Evolutionary conservation across 2,113 vertebrate species (phyloP), one percentile per base, ranked within the genome.

Genomic region (Macrotus californicus): DNA sequence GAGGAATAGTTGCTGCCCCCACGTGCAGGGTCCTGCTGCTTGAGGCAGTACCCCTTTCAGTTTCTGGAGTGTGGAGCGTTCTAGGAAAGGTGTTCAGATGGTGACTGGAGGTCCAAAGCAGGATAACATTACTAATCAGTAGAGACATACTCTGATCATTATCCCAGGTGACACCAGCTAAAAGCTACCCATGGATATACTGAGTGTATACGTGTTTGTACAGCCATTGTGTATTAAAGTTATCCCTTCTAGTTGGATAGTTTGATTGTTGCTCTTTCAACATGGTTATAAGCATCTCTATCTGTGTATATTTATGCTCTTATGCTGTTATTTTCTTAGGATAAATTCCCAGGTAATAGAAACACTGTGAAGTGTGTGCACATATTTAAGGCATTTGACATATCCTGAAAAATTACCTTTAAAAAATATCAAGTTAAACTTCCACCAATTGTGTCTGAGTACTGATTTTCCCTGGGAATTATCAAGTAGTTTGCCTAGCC

Each of bases 151-250:
- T 75, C 43, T 21, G 19, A 56, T 39, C 5, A 75, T 41, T 66
- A 72, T 15, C 29, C 26, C 13, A 34, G 3, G 24, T 56, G 56
- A 39, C 34, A 39, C 39, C 13, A 56, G 46, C 43, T 39, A 54
- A 48, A 73, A 64, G 36, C n/a, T 39, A 52, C 34, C 24, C 48
- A 56, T 21, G 41, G 15, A n/a, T 67, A 26, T 2, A 29, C 10
- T 34, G 46, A 82, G 61, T 21, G 12, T 52, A 16, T 14, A 9
- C 0, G 2, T 34, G 5, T 1, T 0, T 13, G n/a, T 52, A 16
- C 5, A 36, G 5, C 15, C 41, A 11, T 26, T 54, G 48, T 59
- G 24, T 41, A 13, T 54, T 39, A 26, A 54, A 90, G 39, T 79
- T n/a, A n/a, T 48, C n/a, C n/a, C n/a, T 66, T 15, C 15, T 43